Evolutionary conservation across 2,888 invertebrate species (phyloP), one percentile per base, ranked within the genome.

Genomic region (Cybosia mesomella): DNA sequence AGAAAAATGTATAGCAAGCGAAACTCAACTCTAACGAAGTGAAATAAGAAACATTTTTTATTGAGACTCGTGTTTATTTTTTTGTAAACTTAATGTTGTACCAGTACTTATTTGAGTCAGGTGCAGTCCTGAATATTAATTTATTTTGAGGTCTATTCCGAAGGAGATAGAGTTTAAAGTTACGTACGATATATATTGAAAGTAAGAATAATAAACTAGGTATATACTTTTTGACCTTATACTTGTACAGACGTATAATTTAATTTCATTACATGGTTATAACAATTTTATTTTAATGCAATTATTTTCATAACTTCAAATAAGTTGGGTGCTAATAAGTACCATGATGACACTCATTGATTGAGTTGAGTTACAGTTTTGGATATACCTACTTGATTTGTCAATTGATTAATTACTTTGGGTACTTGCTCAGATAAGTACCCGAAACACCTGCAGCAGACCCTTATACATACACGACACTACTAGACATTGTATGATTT

Each of bases 91-190:
- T 72, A 73, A 74, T 75, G 75, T 74, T 70, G 73, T 76, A 83
- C 83, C 74, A 80, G 82, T 83, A n/a, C n/a, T n/a, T n/a, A 76
- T 70, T 71, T 24, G 63, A 74, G 66, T 70, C 71, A 74, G 77
- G 71, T 77, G 74, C 68, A 73, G 69, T 71, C 66, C 63, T 70
- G 72, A 21, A 39, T 39, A 28, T 58, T 36, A 43, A 43, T 21
- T 49, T 59, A 71, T 32, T 80, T 75, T 75, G 58, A 66, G 54
- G 66, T 71, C 74, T 79, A 74, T 70, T 58, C 9, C 34, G 9
- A 53, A 60, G 18, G 2, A 0, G 2, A n/a, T 60, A 70, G 68
- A 64, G 70, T 24, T 67, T 62, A 64, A 68, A 70, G 1, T 75
- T 9, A 58, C 22, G 15, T 71, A 53, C 15, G 28, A 11, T 21